These are phyloP conservation scores for Sinohyriopsis cumingii DNA, from an alignment of 2,888 invertebrate species.

Conservation along the genomic window DNA sequence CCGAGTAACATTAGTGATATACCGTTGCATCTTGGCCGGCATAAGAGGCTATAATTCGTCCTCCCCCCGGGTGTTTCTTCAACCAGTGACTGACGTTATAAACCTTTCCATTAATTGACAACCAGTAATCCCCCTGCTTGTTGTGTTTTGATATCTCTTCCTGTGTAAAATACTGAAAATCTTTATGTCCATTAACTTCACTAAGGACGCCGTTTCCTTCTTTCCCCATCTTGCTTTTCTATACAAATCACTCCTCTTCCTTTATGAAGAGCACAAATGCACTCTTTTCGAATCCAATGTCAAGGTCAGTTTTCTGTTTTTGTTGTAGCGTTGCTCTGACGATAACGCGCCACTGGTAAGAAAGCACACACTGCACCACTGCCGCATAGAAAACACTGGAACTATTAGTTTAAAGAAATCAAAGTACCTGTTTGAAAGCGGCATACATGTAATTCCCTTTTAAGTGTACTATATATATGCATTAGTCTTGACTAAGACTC, in stretches of 20 bases:
- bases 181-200: constrained; percentile 6
- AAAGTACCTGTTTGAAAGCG: too few species aligned
- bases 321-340: too few species aligned
- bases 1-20: constrained; percentile 2
- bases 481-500: too few species aligned
- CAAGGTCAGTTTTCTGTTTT: too few species aligned
- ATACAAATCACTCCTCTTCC: not conserved
- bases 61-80: constrained; percentile 66
- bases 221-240: constrained; percentile 27
- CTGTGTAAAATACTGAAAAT: constrained; percentile 41
- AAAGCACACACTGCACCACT: too few species aligned
- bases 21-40: constrained; percentile 69
- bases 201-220: constrained; percentile 26
- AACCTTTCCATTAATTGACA: constrained; percentile 61
- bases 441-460: too few species aligned
- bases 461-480: too few species aligned
- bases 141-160: constrained; percentile 61
- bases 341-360: too few species aligned
- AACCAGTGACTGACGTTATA: constrained; percentile 64
- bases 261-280: too few species aligned
- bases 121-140: constrained; percentile 57
- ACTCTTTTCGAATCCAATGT: too few species aligned
- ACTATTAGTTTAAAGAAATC: too few species aligned
- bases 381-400: too few species aligned
- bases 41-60: constrained; percentile 57